A percentile compares a stretch with the other conserved stretches of the same genome.
Evolutionary conservation across 1,140 invertebrate species (phyloP).

Genomic region (Anastatus disparis): DNA sequence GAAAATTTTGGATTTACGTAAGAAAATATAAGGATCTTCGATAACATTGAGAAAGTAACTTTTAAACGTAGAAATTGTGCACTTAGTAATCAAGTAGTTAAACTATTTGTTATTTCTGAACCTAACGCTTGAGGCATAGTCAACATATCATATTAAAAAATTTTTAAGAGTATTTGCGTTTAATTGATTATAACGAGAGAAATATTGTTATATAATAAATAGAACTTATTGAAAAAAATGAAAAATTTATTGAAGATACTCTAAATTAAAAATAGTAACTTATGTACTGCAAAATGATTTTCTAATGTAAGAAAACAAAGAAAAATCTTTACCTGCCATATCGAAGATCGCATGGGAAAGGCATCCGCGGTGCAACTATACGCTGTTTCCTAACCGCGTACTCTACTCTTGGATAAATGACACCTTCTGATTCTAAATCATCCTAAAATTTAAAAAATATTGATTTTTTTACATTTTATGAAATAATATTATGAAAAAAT

Average conservation of each 20-base stretch:
- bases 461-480: background rate
- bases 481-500: background rate
- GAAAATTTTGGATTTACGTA: too few species aligned
- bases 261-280: background rate
- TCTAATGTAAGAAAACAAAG: background rate
- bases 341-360: slow-evolving; percentile 62
- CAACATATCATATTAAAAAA: too few species aligned
- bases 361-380: slow-evolving; percentile 47
- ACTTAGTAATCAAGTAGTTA: too few species aligned
- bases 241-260: slow-evolving; percentile 13
- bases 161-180: too few species aligned
- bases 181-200: too few species aligned
- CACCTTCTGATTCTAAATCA: slow-evolving; percentile 44
- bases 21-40: too few species aligned
- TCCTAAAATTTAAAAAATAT: slow-evolving; percentile 44
- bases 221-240: too few species aligned
- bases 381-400: slow-evolving; percentile 57
- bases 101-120: too few species aligned
- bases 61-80: too few species aligned
- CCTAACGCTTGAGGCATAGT: too few species aligned
- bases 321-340: slow-evolving; percentile 46
- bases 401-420: slow-evolving; percentile 47
- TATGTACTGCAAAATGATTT: background rate
- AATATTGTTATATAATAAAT: too few species aligned
- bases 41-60: too few species aligned